A percentile compares a stretch with the other conserved stretches of the same genome.
phyloP scores from a whole-genome alignment of 1,140 invertebrate genomes.

The Temnothorax nylanderi region DNA sequence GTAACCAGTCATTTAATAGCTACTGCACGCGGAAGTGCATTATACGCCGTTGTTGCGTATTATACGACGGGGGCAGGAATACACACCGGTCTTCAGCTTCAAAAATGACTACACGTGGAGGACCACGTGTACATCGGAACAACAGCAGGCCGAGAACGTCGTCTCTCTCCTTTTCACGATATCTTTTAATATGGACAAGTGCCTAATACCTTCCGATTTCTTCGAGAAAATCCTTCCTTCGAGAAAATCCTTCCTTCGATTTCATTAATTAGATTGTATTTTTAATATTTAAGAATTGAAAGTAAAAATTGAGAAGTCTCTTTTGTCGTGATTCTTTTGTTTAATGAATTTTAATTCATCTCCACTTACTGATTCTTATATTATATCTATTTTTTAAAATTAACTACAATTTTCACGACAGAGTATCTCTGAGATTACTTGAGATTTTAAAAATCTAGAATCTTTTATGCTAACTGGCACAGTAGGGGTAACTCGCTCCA shows the following conservation, averaged over 20 bases:
- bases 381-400: not conserved
- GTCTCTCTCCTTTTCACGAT: not conserved
- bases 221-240: not conserved
- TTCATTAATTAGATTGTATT: not conserved
- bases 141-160: not conserved
- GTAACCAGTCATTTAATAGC: conserved; percentile 78
- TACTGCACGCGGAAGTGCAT: conserved; percentile 76
- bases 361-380: not conserved
- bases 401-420: not conserved
- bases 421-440: not conserved
- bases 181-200: not conserved
- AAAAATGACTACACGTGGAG: conserved; percentile 64
- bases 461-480: not conserved
- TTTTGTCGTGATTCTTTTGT: not conserved
- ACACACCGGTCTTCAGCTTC: conserved; percentile 57
- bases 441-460: not conserved
- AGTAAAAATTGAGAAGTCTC: not conserved
- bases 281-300: not conserved
- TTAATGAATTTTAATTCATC: not conserved
- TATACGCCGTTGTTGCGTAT: conserved; percentile 72
- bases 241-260: not conserved
- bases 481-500: not conserved
- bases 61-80: conserved; percentile 67
- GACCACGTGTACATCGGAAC: conserved; percentile 40
- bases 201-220: not conserved